phyloP scores from a whole-genome alignment of 2,888 invertebrate species.

The Dryobotodes eremita region DNA sequence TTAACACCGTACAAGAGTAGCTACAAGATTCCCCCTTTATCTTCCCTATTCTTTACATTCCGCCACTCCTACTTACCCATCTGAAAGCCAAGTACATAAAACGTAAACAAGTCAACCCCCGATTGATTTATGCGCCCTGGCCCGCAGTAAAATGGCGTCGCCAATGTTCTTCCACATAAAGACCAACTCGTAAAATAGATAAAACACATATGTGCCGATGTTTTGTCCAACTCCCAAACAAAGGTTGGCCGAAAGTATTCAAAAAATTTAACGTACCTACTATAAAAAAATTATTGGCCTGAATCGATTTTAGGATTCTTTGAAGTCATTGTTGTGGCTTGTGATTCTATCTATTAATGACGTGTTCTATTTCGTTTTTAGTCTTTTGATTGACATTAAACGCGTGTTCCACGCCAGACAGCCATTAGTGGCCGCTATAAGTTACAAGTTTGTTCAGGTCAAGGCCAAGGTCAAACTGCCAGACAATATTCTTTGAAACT shows the following conservation, averaged over 20 bases:
- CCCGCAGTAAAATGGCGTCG: constrained; percentile 60
- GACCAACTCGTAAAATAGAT: constrained; percentile 58
- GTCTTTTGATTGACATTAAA: constrained; percentile 15
- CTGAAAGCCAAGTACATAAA: constrained; percentile 51
- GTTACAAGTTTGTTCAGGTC: constrained; percentile 22
- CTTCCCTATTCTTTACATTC: constrained; percentile 29
- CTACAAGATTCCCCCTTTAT: constrained; percentile 27
- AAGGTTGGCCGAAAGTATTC: constrained; percentile 20
- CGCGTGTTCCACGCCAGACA: neutral
- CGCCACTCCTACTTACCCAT: constrained; percentile 35
- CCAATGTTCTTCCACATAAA: constrained; percentile 55
- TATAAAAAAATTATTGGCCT: neutral
- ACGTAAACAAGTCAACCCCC: constrained; percentile 57
- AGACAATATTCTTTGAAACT: neutral
- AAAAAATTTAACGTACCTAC: neutral
- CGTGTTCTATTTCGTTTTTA: neutral
- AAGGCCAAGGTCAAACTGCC: constrained; percentile 16
- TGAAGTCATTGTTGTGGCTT: neutral
- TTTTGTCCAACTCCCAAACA: constrained; percentile 28
- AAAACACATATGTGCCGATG: constrained; percentile 50
- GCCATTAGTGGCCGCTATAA: constrained; percentile 26
- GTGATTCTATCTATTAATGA: neutral
- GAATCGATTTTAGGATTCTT: neutral
- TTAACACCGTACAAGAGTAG: neutral
- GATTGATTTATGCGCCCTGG: constrained; percentile 63